Evolutionary conservation across 1,140 invertebrate species (phyloP).

Genomic region (Heliothis subflexa): DNA sequence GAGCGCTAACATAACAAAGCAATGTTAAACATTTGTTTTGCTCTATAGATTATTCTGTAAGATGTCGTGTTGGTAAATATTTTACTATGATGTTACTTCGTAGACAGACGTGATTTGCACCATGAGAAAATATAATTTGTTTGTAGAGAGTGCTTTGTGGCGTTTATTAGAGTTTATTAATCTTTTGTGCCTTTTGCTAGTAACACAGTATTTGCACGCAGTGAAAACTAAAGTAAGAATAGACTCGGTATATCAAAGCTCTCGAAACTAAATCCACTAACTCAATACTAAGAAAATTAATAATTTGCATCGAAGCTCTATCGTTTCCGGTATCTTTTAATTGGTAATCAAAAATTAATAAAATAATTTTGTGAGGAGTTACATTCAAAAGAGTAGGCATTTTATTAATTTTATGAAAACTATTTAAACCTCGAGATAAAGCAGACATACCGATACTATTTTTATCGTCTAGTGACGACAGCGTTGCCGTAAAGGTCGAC

Average conservation of each 20-base stretch:
- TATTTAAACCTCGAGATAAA: no score
- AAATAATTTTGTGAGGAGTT: no score
- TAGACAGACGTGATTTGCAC: conserved; percentile 65
- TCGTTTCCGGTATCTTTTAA: no score
- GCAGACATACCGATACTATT: neutral
- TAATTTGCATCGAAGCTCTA: no score
- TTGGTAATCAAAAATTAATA: no score
- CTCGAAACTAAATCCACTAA: no score
- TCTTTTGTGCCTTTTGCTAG: conserved; percentile 9
- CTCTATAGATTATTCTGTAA: conserved; percentile 70
- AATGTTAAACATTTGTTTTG: conserved; percentile 71
- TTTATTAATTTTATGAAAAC: no score
- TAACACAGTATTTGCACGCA: neutral
- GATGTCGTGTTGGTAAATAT: conserved; percentile 68
- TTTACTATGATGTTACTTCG: conserved; percentile 63
- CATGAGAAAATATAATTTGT: conserved; percentile 42
- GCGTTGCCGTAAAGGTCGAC: neutral
- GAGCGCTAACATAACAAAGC: conserved; percentile 63
- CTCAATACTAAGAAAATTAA: no score
- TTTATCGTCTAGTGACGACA: neutral
- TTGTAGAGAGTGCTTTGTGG: conserved; percentile 37
- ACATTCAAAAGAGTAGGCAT: neutral
- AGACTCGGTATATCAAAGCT: no score
- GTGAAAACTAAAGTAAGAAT: neutral
- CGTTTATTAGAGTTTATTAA: conserved; percentile 25